Evolutionary conservation across 1,140 invertebrate genomes (phyloP).

Genomic region (Papilio polytes): DNA sequence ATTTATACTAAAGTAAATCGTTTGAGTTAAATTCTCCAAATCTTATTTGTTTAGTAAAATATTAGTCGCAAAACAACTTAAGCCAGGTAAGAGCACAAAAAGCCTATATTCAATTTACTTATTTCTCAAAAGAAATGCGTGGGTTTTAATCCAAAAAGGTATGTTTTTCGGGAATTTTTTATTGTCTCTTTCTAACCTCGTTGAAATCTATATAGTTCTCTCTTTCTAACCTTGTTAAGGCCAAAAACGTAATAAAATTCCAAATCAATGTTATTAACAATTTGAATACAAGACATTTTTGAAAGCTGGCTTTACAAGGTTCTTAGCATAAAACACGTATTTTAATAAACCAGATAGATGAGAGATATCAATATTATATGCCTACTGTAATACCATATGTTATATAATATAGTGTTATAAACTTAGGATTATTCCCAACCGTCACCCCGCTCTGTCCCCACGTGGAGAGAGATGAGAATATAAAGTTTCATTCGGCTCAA

Average conservation of each 20-base stretch:
- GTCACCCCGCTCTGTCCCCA: too few relatives aligned
- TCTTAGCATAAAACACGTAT: background rate
- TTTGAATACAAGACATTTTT: conserved; percentile 8
- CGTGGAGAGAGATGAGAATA: too few relatives aligned
- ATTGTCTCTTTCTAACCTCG: background rate
- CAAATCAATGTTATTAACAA: conserved; percentile 1
- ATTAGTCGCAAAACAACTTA: background rate
- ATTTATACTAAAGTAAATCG: background rate
- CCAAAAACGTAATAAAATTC: background rate
- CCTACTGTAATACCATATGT: background rate
- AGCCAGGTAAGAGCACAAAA: background rate
- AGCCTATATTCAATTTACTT: background rate
- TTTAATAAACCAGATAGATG: background rate
- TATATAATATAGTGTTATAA: too few relatives aligned
- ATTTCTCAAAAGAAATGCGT: background rate
- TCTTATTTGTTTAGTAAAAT: background rate
- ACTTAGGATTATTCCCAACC: too few relatives aligned
- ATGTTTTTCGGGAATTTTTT: background rate
- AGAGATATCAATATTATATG: background rate
- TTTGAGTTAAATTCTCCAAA: too few relatives aligned
- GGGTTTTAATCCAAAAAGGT: background rate
- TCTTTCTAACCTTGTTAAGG: background rate
- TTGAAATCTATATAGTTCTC: background rate
- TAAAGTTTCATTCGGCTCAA: too few relatives aligned
- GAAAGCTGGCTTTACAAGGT: background rate